Base-by-base conservation (phyloP, 2,113 vertebrate genomes). In the Cranoglanis bouderius region DNA sequence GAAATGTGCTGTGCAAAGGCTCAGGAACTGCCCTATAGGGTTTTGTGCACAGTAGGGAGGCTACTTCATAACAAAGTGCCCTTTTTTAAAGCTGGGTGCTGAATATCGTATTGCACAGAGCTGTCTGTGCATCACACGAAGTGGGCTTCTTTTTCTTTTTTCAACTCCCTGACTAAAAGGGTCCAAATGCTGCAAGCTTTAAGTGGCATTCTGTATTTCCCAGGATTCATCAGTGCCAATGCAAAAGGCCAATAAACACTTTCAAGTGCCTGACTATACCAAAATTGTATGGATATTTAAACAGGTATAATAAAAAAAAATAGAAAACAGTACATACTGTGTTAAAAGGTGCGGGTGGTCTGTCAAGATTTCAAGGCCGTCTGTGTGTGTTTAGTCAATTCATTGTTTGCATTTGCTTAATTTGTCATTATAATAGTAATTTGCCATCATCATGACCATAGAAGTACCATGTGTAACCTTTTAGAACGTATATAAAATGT, bases 241-340 rank as follows among this genome's bases (percentile, higher is more conserved):
- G 86, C 55, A 91, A 90, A 92, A 89, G 32, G 82, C 88, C 40
- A 92, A 91, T 91, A 90, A 85, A 29, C 85, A 90, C 93, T 93
- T 93, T 94, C 94, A 95, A 96, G 95, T 96, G 96, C 96, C 96
- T 96, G 94, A 92, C 92, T 92, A 94, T 92, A 92, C 91, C 51
- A 92, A 93, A 92, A 93, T 92, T 93, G 91, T 94, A 94, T 88
- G 90, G 87, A 94, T 43, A 59, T 65, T 92, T 89, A 92, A 93
- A 90, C 93, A 91, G 82, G 38, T 80, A 59, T 38, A 40, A 75
- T 65, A 55, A 49, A 35, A 32, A 51, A 21, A 77, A 63, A n/a
- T 59, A 75, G 29, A 18, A 81, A 67, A 35, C 29, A 67, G 43
- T 32, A 16, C 26, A n/a, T 63, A 63, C 6, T 46, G 51, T 67